Evolutionary conservation across 2,888 invertebrate species (phyloP), one percentile per base, ranked within the genome.

Genomic region (Euproctis similis): DNA sequence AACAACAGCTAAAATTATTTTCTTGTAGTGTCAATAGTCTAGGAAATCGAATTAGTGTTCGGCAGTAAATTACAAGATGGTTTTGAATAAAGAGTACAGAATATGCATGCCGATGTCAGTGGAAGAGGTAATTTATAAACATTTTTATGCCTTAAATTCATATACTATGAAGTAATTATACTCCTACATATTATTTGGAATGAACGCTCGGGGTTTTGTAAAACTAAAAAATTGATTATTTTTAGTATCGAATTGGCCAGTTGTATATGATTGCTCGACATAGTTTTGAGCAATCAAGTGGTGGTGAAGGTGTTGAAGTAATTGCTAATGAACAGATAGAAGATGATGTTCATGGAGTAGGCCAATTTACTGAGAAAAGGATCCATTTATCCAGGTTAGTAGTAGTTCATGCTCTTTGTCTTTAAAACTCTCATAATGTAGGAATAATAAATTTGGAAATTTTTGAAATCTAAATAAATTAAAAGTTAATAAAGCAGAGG

Each of bases 181-280:
- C n/a, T n/a, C n/a, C n/a, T n/a, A n/a, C n/a, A n/a, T n/a, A n/a
- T n/a, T n/a, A n/a, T n/a, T n/a, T n/a, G n/a, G n/a, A n/a, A n/a
- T n/a, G n/a, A n/a, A n/a, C n/a, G n/a, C n/a, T n/a, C n/a, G n/a
- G n/a, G n/a, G n/a, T n/a, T n/a, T n/a, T n/a, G n/a, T n/a, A n/a
- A n/a, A n/a, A n/a, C n/a, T n/a, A n/a, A n/a, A n/a, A 14, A 14
- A 14, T 14, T 4, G 6, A 14, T 14, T 14, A 21, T 12, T 23
- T 33, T 85, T 66, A 96, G 96, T 96, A 96, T 70, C 91, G 89
- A 46, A 90, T 96, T 49, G 96, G 96, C 0, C 96, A 97, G 68
- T 86, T 96, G 35, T 96, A 96, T 70, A 97, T 96, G 96, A 96
- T 96, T 57, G 95, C 96, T 2, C 89, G 96, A 27, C 96, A 97